Evolutionary conservation across 2,113 vertebrate species (phyloP).

Genomic region (Pterophyllum scalare): DNA sequence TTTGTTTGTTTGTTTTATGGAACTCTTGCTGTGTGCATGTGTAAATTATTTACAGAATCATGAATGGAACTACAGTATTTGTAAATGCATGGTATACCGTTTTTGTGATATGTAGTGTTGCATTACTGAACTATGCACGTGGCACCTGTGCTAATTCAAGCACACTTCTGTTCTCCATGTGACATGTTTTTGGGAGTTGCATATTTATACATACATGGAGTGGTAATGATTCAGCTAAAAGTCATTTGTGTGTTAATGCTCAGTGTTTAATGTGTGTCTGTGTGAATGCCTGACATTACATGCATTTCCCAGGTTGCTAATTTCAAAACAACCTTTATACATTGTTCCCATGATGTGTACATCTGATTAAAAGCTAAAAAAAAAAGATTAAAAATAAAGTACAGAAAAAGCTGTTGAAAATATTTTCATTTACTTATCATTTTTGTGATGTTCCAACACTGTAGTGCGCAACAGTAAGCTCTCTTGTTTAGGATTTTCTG

Average conservation of each 20-base stretch:
- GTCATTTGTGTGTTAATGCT: not conserved
- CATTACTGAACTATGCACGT: constrained; percentile 7
- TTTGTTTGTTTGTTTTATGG: not conserved
- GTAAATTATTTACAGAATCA: constrained; percentile 11
- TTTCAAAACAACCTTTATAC: not conserved
- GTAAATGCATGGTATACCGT: constrained; percentile 49
- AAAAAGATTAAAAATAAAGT: constrained; percentile 32
- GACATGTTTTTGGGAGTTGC: not conserved
- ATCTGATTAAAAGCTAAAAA: not conserved
- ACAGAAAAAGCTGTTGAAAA: not conserved
- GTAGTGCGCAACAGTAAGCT: too few relatives aligned
- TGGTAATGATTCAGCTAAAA: not conserved
- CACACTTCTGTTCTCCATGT: not conserved
- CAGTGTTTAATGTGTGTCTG: not conserved
- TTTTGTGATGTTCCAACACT: not conserved
- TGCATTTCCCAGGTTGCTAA: not conserved
- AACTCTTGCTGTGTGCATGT: constrained; percentile 18
- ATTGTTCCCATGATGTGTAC: constrained; percentile 3
- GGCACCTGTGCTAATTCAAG: not conserved
- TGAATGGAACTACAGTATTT: constrained; percentile 12
- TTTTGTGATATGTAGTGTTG: not conserved
- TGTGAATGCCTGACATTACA: not conserved
- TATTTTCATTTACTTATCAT: not conserved
- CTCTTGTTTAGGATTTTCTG: not conserved
- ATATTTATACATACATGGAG: not conserved